A percentile compares a stretch with the other conserved stretches of the same genome.
Conservation (phyloP, 2,113 vertebrate genomes). For the Phrynosoma platyrhinos region DNA sequence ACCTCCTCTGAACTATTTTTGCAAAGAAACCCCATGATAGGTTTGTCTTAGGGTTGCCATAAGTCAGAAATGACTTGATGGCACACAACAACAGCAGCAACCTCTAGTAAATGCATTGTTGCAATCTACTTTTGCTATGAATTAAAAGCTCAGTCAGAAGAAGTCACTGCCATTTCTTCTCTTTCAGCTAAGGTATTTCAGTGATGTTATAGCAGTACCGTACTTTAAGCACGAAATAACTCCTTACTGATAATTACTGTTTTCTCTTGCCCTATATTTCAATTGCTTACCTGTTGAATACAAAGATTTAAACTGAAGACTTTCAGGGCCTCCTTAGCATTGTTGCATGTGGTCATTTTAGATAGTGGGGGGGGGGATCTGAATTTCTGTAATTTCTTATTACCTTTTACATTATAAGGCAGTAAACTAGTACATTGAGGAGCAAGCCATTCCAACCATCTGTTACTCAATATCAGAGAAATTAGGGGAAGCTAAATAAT, state of each 20-base stretch:
- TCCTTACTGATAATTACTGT: neutral
- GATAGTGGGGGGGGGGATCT: neutral
- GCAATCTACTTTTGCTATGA: neutral
- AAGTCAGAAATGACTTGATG: too few species aligned
- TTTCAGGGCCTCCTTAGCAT: neutral
- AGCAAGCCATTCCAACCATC: neutral
- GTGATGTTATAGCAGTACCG: neutral
- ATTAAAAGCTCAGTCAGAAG: neutral
- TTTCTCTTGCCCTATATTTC: neutral
- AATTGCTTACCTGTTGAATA: slow-evolving; percentile 33
- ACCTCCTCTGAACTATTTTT: too few species aligned
- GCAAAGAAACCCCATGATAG: too few species aligned
- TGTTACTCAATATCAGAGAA: neutral
- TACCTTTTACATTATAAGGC: slow-evolving; percentile 6
- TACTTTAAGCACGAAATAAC: neutral
- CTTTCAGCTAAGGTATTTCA: neutral
- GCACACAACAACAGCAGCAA: too few species aligned
- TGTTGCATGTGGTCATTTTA: slow-evolving; percentile 32
- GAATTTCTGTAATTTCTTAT: slow-evolving; percentile 31
- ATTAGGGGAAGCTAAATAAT: slow-evolving; percentile 36
- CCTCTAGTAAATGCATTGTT: neutral
- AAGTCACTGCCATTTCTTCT: neutral
- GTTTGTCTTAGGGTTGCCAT: too few species aligned
- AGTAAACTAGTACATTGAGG: slow-evolving; percentile 18
- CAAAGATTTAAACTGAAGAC: slow-evolving; percentile 21